Percentiles rank a stretch among this genome's conserved stretches.
These are phyloP conservation scores for Drosophila demipolita DNA, from an alignment of 2,888 invertebrate species.

Conservation along the genomic window DNA sequence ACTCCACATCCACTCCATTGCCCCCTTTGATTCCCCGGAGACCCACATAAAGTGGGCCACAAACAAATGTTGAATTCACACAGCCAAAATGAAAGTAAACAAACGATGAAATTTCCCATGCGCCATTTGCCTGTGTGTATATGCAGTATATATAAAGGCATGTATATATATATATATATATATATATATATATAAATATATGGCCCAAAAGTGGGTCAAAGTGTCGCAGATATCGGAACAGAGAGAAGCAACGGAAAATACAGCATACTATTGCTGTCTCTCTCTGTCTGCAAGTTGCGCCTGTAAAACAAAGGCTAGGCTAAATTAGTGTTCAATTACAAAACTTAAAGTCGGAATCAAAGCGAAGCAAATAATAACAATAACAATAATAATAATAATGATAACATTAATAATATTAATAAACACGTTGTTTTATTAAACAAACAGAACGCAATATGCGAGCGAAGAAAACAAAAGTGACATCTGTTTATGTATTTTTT, in stretches of 20 bases:
- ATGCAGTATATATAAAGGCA: slow-evolving; percentile 2
- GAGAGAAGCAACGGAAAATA: neutral
- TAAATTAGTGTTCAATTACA: slow-evolving; percentile 16
- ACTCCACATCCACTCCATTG: neutral
- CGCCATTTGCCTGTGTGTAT: slow-evolving; percentile 10
- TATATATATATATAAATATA: slow-evolving; percentile 7
- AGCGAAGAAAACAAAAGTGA: slow-evolving; percentile 24
- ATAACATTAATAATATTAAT: slow-evolving; percentile 21
- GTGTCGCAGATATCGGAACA: slow-evolving; percentile 25
- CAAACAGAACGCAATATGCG: slow-evolving; percentile 26
- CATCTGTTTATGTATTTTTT: neutral
- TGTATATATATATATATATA: neutral
- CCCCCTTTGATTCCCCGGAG: neutral
- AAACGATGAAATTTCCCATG: slow-evolving; percentile 49
- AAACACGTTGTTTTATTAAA: slow-evolving; percentile 10
- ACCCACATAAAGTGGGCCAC: slow-evolving; percentile 42
- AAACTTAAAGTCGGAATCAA: slow-evolving; percentile 4
- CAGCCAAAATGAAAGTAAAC: slow-evolving; percentile 57
- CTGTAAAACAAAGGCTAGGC: slow-evolving; percentile 6
- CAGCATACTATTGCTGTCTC: slow-evolving; percentile 13
- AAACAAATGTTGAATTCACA: slow-evolving; percentile 36
- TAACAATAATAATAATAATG: slow-evolving; percentile 23
- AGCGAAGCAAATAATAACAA: slow-evolving; percentile 19
- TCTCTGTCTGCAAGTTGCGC: slow-evolving; percentile 1
- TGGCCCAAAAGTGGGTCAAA: slow-evolving; percentile 52